These are phyloP conservation scores for Pipistrellus pygmaeus DNA, from an alignment of 2,797 vertebrate species.

Conservation along the genomic window DNA sequence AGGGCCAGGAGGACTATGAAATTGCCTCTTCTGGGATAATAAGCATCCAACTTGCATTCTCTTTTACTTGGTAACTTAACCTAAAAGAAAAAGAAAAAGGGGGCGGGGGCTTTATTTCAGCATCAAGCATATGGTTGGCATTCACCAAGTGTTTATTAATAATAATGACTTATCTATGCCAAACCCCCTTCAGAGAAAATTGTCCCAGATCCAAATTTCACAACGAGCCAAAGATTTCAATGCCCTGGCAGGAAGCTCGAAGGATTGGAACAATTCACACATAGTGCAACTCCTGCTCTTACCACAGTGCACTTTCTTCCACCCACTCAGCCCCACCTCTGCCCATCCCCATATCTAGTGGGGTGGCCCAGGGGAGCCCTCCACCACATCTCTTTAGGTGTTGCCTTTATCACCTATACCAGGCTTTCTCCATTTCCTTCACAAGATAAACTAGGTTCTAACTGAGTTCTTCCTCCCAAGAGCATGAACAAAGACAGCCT, in stretches of 20 bases:
- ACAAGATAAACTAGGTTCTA: slow-evolving; percentile 14
- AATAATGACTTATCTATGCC: slow-evolving; percentile 74
- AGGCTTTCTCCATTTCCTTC: background rate
- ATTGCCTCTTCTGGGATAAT: background rate
- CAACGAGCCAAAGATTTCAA: slow-evolving; percentile 41
- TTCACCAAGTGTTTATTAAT: slow-evolving; percentile 75
- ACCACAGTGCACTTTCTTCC: background rate
- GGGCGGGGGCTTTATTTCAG: slow-evolving; percentile 24
- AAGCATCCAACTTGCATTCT: background rate
- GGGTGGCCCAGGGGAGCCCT: background rate
- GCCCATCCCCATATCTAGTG: background rate
- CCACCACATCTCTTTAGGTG: background rate
- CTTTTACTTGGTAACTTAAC: slow-evolving; percentile 39
- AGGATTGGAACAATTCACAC: slow-evolving; percentile 29
- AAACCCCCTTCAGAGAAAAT: slow-evolving; percentile 69
- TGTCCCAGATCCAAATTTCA: slow-evolving; percentile 68
- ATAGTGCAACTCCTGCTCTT: background rate
- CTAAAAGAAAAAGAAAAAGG: background rate
- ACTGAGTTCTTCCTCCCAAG: background rate
- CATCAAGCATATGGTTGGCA: slow-evolving; percentile 68
- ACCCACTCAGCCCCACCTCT: background rate
- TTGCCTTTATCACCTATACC: background rate
- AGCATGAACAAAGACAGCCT: background rate
- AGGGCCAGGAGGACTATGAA: background rate
- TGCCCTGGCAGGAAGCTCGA: slow-evolving; percentile 57